Conservation (phyloP, 2,113 vertebrate genomes). For the Mohoua ochrocephala region DNA sequence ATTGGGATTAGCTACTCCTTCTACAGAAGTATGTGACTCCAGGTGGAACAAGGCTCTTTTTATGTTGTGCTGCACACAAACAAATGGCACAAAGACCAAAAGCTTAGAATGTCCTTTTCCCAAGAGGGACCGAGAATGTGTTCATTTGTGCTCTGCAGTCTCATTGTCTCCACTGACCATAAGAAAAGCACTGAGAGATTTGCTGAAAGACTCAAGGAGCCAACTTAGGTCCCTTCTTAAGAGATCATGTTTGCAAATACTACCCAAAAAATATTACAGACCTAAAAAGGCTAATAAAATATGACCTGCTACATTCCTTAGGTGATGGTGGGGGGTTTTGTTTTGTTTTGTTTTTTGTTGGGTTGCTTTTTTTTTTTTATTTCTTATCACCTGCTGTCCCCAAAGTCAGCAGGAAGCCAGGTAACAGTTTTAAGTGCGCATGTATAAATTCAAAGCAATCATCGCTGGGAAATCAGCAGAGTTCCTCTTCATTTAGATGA, state of each 20-base stretch:
- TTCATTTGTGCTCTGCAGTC: background rate
- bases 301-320: background rate
- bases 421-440: background rate
- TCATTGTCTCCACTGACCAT: background rate
- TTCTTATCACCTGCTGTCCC: background rate
- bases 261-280: background rate
- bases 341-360: background rate
- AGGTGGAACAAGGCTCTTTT: background rate
- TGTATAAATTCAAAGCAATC: background rate
- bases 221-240: background rate
- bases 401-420: background rate
- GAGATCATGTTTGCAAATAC: background rate
- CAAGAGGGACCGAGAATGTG: background rate
- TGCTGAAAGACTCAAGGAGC: background rate
- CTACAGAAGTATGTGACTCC: background rate
- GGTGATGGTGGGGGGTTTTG: accelerated
- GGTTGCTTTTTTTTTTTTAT: background rate
- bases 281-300: background rate
- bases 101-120: background rate
- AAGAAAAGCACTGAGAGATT: background rate
- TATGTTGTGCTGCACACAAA: background rate
- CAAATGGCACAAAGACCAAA: background rate
- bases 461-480: background rate
- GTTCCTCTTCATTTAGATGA: background rate
- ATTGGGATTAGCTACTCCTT: background rate